phyloP scores from a whole-genome alignment of 1,140 invertebrate species.

The Drosophila rufa region DNA sequence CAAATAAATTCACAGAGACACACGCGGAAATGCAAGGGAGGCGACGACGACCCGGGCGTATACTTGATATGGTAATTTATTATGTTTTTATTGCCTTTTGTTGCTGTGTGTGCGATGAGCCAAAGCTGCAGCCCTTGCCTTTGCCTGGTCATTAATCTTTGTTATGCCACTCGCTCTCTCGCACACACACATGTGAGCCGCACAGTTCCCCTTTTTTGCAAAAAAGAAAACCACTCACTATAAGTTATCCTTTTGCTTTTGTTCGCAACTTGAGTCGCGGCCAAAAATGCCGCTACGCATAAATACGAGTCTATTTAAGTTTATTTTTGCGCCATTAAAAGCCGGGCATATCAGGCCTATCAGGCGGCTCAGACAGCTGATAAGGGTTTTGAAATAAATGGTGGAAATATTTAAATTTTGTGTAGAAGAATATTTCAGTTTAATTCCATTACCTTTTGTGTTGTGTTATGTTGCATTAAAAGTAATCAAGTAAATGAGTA shows the following conservation, averaged over 20 bases:
- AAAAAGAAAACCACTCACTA: constrained; percentile 29
- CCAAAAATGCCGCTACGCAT: constrained; percentile 59
- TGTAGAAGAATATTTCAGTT: background rate
- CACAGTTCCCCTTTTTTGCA: constrained; percentile 12
- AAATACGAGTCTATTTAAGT: constrained; percentile 39
- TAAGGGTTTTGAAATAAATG: constrained; percentile 6
- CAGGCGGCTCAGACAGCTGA: background rate
- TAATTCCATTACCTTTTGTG: background rate
- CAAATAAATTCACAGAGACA: constrained; percentile 55
- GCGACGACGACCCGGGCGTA: constrained; percentile 31
- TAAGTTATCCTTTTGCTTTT: constrained; percentile 76
- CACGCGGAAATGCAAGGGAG: constrained; percentile 62
- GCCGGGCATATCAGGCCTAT: constrained; percentile 10
- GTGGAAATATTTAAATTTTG: background rate
- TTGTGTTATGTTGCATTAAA: background rate
- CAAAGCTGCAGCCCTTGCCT: constrained; percentile 61
- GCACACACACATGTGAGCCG: constrained; percentile 23
- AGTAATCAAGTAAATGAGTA: background rate
- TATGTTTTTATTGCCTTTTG: constrained; percentile 83
- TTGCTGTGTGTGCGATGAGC: constrained; percentile 59
- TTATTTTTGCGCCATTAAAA: background rate
- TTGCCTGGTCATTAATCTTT: constrained; percentile 83
- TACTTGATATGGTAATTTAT: constrained; percentile 85
- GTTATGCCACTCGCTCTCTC: constrained; percentile 75
- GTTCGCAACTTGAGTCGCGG: constrained; percentile 77